Evolutionary conservation across 2,888 invertebrate species (phyloP).

Genomic region (Oscheius sp.): DNA sequence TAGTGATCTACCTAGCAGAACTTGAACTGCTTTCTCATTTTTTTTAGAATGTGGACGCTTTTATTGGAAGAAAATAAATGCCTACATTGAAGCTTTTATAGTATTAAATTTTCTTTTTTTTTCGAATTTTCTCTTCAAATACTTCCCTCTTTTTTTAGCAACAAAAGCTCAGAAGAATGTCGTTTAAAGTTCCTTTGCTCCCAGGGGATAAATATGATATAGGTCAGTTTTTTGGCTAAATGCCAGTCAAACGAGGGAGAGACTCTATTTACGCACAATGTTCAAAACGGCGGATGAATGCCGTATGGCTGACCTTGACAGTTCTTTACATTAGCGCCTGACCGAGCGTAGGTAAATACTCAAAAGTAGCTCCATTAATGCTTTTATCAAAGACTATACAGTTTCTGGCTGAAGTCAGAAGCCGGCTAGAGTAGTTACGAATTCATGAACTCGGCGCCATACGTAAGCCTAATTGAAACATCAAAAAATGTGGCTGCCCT

Average conservation of each 20-base stretch:
- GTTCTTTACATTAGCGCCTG: slow-evolving; percentile 18
- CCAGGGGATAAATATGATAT: not conserved
- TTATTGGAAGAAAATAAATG: not conserved
- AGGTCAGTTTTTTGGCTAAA: not conserved
- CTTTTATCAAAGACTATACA: too few species aligned
- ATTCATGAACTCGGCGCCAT: not conserved
- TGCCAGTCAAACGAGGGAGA: not conserved
- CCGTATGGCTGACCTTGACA: slow-evolving; percentile 4
- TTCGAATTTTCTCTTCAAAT: not conserved
- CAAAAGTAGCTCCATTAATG: not conserved
- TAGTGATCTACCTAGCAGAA: too few species aligned
- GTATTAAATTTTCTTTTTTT: not conserved
- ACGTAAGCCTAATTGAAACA: not conserved
- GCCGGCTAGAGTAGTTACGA: too few species aligned
- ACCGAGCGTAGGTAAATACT: not conserved
- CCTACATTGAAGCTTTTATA: too few species aligned
- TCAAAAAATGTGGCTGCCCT: too few species aligned
- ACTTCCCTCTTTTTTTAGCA: not conserved
- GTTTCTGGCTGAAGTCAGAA: too few species aligned
- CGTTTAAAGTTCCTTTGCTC: not conserved
- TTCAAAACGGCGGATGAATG: slow-evolving; percentile 11
- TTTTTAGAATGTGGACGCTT: not conserved
- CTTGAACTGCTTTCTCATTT: not conserved
- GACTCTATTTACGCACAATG: slow-evolving; percentile 10
- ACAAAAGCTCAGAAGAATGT: slow-evolving; percentile 1